These are phyloP conservation scores for Drosophila fulvimacula DNA, from an alignment of 2,888 invertebrate species.

Conservation along the genomic window DNA sequence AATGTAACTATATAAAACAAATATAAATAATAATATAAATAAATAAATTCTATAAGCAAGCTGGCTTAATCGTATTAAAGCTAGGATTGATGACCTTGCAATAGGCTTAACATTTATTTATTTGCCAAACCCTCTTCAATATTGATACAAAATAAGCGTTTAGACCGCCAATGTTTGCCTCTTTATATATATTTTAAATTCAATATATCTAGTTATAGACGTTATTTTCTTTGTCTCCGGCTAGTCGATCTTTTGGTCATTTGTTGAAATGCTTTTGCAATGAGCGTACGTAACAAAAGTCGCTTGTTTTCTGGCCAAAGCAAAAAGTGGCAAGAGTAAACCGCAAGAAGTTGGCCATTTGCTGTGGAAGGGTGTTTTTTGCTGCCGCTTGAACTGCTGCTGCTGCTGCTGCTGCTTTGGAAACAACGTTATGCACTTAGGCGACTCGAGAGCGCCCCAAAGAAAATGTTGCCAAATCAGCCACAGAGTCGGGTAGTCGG, in stretches of 20 bases:
- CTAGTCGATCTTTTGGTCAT: slow-evolving; percentile 28
- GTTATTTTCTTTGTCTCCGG: neutral
- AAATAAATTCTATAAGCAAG: too few relatives aligned
- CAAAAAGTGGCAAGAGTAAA: slow-evolving; percentile 46
- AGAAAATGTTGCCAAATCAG: slow-evolving; percentile 77
- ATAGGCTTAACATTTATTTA: too few relatives aligned
- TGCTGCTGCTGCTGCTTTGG: slow-evolving; percentile 6
- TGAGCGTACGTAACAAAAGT: slow-evolving; percentile 64
- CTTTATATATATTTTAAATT: neutral
- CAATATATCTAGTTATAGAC: neutral
- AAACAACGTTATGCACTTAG: too few relatives aligned
- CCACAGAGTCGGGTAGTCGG: slow-evolving; percentile 54
- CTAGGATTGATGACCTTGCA: too few relatives aligned
- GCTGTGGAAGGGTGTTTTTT: slow-evolving; percentile 62
- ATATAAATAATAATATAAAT: too few relatives aligned
- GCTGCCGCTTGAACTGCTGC: neutral
- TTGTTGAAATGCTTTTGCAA: slow-evolving; percentile 47
- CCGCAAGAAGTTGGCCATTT: slow-evolving; percentile 76
- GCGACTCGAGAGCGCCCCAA: slow-evolving; percentile 24
- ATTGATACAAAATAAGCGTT: too few relatives aligned
- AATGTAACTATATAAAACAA: too few relatives aligned
- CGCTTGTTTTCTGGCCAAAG: slow-evolving; percentile 46
- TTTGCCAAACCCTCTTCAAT: too few relatives aligned
- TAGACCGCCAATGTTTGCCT: too few relatives aligned
- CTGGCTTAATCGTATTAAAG: too few relatives aligned